phyloP scores from a whole-genome alignment of 2,797 vertebrate genomes.

The Atherinosoma microstoma region DNA sequence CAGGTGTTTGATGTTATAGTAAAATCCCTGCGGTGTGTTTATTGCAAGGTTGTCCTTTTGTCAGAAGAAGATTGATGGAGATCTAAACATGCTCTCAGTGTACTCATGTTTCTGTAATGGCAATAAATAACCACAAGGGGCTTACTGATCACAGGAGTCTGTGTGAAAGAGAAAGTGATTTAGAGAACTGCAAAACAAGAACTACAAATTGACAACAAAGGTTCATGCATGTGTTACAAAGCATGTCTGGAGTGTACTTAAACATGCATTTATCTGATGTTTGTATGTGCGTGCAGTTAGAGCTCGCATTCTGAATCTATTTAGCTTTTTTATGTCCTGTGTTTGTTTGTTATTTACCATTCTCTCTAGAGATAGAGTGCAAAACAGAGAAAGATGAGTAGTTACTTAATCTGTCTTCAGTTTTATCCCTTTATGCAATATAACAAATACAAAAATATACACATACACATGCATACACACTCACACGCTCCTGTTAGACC shows the following conservation, averaged over 20 bases:
- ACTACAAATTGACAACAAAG: slow-evolving; percentile 15
- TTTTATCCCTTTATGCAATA: slow-evolving; percentile 49
- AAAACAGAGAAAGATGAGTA: slow-evolving; percentile 23
- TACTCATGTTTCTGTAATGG: slow-evolving; percentile 62
- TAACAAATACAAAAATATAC: slow-evolving; percentile 19
- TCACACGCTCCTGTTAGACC: slow-evolving; percentile 68
- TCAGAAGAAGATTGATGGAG: slow-evolving; percentile 75
- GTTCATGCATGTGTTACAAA: slow-evolving; percentile 26
- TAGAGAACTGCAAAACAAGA: neutral
- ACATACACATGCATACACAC: slow-evolving; percentile 1
- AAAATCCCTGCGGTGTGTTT: slow-evolving; percentile 72
- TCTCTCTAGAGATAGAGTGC: slow-evolving; percentile 35
- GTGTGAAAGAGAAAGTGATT: slow-evolving; percentile 8
- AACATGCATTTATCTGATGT: slow-evolving; percentile 3
- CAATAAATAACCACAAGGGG: slow-evolving; percentile 67
- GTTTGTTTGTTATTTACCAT: slow-evolving; percentile 45
- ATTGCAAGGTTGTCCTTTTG: slow-evolving; percentile 72
- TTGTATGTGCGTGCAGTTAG: slow-evolving; percentile 7
- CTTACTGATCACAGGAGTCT: slow-evolving; percentile 52
- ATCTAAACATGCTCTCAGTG: slow-evolving; percentile 41
- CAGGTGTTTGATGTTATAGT: slow-evolving; percentile 69
- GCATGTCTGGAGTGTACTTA: slow-evolving; percentile 2
- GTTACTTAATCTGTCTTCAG: slow-evolving; percentile 43
- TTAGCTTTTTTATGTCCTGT: slow-evolving; percentile 34
- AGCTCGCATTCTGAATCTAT: slow-evolving; percentile 32